These are phyloP conservation scores for Eufriesea mexicana DNA, from an alignment of 1,140 invertebrate species.

Conservation along the genomic window DNA sequence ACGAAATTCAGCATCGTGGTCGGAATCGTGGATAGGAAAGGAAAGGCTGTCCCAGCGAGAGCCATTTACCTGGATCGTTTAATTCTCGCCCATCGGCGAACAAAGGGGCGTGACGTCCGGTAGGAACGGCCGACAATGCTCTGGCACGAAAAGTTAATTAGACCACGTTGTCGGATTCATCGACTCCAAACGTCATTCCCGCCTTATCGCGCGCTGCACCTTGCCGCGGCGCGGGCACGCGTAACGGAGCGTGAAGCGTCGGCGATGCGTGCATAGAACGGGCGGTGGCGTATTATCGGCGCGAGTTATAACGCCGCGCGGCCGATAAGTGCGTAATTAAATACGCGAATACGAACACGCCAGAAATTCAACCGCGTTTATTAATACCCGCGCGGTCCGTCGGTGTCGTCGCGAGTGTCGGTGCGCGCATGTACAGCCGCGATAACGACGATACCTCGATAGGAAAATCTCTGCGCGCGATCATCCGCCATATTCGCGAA, in stretches of 20 bases:
- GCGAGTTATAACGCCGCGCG: conserved; percentile 25
- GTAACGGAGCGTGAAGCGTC: conserved; percentile 24
- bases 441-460: neutral
- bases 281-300: conserved; percentile 31
- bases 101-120: neutral
- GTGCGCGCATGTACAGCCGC: neutral
- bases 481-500: neutral
- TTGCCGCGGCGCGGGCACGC: neutral
- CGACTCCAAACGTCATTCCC: conserved; percentile 16
- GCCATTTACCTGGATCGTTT: neutral
- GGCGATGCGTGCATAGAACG: conserved; percentile 28
- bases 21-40: no score
- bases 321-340: conserved; percentile 50
- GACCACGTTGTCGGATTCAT: conserved; percentile 2
- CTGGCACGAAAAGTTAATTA: conserved; percentile 30
- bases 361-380: conserved; percentile 43
- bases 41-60: neutral
- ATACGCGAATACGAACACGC: conserved; percentile 38
- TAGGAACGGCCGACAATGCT: neutral
- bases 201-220: conserved; percentile 17
- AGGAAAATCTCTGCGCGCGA: neutral
- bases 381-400: conserved; percentile 18
- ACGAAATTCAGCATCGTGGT: no score
- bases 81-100: neutral
- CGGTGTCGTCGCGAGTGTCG: conserved; percentile 1